Conservation (phyloP, 2,888 invertebrate species). For the Bimastos eiseni region DNA sequence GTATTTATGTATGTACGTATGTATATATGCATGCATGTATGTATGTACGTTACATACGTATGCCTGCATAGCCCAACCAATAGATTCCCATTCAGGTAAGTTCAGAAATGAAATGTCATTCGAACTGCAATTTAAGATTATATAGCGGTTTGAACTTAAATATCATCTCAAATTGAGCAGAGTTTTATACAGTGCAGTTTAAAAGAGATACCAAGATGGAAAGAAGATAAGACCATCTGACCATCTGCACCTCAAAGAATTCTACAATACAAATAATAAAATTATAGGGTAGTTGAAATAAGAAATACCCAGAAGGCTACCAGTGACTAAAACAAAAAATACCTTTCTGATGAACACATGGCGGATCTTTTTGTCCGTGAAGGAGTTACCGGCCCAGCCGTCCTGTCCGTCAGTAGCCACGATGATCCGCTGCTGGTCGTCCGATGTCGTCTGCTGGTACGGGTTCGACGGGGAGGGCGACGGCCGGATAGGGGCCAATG, state of each 20-base stretch:
- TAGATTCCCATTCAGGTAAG: not conserved
- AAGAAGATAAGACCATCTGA: no score
- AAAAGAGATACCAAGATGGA: not conserved
- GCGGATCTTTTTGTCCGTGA: not conserved
- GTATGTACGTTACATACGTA: no score
- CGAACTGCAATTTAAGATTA: not conserved
- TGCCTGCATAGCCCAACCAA: not conserved
- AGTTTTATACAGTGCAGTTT: not conserved
- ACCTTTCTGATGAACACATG: not conserved
- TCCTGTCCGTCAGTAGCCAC: not conserved
- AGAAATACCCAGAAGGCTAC: not conserved
- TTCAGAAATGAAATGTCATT: not conserved
- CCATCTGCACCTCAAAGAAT: not conserved
- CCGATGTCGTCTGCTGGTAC: not conserved
- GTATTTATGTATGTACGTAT: not conserved
- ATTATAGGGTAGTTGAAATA: not conserved
- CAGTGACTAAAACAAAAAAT: not conserved
- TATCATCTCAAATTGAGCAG: not conserved
- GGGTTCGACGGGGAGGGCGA: not conserved
- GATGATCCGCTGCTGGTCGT: conserved; percentile 10
- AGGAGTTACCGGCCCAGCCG: conserved; percentile 5
- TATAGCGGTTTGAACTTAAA: not conserved
- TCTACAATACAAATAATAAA: not conserved
- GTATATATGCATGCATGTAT: not conserved
- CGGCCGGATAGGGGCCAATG: not conserved